Percentiles rank a stretch among this genome's conserved stretches.
phyloP scores from a whole-genome alignment of 2,888 invertebrate species.

The Coremacera marginata region DNA sequence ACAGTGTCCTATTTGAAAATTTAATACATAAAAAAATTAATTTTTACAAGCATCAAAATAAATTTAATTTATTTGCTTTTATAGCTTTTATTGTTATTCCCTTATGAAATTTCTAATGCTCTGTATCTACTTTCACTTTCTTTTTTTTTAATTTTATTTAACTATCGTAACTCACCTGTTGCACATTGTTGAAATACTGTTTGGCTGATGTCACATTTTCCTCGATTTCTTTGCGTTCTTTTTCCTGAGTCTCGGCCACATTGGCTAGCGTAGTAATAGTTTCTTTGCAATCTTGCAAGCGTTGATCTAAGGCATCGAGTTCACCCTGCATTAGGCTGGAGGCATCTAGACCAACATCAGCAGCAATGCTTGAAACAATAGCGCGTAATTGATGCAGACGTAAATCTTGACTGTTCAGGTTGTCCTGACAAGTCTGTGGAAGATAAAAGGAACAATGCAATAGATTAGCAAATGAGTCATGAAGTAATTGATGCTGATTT shows the following conservation, averaged over 20 bases:
- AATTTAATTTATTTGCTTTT: too few species aligned
- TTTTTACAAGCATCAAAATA: too few species aligned
- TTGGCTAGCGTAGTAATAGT: conserved; percentile 81
- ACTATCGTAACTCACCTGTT: conserved; percentile 74
- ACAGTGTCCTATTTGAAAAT: too few species aligned
- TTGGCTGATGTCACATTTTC: conserved; percentile 74
- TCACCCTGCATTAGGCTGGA: conserved; percentile 81
- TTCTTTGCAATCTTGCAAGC: conserved; percentile 81
- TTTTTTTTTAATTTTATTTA: background rate
- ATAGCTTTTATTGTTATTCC: too few species aligned
- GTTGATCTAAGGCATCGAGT: conserved; percentile 80
- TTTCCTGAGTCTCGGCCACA: conserved; percentile 80
- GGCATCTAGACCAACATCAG: conserved; percentile 80
- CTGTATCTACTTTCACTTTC: background rate
- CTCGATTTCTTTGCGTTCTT: conserved; percentile 71
- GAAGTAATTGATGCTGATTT: too few species aligned
- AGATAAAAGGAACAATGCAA: too few species aligned
- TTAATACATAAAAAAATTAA: too few species aligned
- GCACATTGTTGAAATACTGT: conserved; percentile 78
- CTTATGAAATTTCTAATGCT: too few species aligned
- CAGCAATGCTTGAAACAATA: conserved; percentile 82
- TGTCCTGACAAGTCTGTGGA: conserved; percentile 80
- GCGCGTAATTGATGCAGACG: conserved; percentile 78
- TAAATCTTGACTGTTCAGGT: conserved; percentile 79
- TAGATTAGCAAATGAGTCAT: too few species aligned